Conservation (phyloP, 2,888 invertebrate genomes). For the Cataglyphis rosenhaueri region DNA sequence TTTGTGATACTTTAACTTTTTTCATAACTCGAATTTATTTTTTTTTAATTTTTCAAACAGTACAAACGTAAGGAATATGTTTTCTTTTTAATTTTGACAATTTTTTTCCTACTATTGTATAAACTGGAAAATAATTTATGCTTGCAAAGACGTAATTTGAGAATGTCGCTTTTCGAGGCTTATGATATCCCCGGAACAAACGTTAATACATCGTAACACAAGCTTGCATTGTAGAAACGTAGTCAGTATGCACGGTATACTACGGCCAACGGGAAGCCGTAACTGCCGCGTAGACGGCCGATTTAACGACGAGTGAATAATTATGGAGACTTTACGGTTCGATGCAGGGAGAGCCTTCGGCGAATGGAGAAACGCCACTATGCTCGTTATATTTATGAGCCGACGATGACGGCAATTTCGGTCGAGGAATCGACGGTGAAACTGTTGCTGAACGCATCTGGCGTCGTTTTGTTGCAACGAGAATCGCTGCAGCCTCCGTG, state of each 20-base stretch:
- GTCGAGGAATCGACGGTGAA: constrained; percentile 62
- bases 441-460: constrained; percentile 66
- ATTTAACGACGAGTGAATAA: constrained; percentile 84
- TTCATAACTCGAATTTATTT: too few relatives aligned
- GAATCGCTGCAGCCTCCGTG: neutral
- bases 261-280: constrained; percentile 76
- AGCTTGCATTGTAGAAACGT: constrained; percentile 61
- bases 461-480: constrained; percentile 5
- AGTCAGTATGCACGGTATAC: constrained; percentile 68
- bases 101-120: too few relatives aligned
- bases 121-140: neutral
- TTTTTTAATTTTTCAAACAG: too few relatives aligned
- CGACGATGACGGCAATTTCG: constrained; percentile 77
- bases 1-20: too few relatives aligned
- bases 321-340: constrained; percentile 82
- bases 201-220: constrained; percentile 61
- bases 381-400: constrained; percentile 80
- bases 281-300: constrained; percentile 80
- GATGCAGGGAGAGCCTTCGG: constrained; percentile 75
- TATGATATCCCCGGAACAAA: constrained; percentile 44
- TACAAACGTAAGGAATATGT: too few relatives aligned
- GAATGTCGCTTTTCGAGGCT: constrained; percentile 3
- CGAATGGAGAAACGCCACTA: constrained; percentile 69
- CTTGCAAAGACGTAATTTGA: neutral
- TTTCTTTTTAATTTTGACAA: too few relatives aligned